Percentiles rank a stretch among this genome's conserved stretches.
Evolutionary conservation across 2,113 vertebrate species (phyloP).

Genomic region (Oncorhynchus masou): DNA sequence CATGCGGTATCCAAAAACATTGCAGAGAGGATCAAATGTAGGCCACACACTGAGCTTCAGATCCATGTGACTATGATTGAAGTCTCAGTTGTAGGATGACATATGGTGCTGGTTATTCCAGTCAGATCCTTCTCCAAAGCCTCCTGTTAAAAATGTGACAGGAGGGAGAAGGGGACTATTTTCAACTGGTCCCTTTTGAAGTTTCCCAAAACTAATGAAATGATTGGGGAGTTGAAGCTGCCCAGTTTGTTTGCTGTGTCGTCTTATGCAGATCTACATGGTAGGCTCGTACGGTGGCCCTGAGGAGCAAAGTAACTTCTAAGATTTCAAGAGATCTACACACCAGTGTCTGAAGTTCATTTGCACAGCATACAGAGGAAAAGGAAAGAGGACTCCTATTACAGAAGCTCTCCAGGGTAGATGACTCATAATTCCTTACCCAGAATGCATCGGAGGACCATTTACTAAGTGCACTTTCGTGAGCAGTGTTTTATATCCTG

Average conservation of each 20-base stretch:
- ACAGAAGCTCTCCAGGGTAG: not conserved
- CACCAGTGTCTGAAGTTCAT: too few species aligned
- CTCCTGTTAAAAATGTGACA: not conserved
- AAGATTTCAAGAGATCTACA: too few species aligned
- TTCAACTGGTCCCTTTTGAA: not conserved
- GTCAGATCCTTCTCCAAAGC: constrained; percentile 28
- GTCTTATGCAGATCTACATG: not conserved
- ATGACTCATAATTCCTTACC: not conserved
- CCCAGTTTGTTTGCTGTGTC: not conserved
- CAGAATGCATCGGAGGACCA: not conserved
- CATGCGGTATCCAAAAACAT: too few species aligned
- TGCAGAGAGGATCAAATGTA: too few species aligned
- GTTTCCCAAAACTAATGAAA: constrained; percentile 34
- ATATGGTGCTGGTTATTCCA: constrained; percentile 49
- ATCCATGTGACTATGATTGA: not conserved
- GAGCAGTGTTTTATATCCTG: not conserved
- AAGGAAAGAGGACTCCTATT: not conserved
- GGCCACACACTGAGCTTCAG: not conserved
- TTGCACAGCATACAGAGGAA: not conserved
- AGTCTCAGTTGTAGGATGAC: constrained; percentile 39
- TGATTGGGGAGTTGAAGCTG: not conserved
- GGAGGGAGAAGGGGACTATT: constrained; percentile 9
- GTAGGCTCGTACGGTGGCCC: not conserved
- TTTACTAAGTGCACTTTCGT: not conserved
- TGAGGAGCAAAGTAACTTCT: too few species aligned